phyloP scores from a whole-genome alignment of 2,888 invertebrate species.

The Anoplius nigerrimus region DNA sequence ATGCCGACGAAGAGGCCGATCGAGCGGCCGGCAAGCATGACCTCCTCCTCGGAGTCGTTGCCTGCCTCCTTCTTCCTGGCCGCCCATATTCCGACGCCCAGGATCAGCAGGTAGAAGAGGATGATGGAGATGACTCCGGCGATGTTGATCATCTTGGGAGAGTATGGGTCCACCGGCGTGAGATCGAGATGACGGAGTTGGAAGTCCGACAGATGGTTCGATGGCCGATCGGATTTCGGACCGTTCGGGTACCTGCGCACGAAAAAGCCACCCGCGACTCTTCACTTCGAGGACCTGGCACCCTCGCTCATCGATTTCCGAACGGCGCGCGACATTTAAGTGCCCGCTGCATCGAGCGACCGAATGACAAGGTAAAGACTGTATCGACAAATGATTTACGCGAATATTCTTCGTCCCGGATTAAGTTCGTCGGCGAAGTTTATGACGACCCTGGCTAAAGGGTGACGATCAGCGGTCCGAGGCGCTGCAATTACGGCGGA shows the following conservation, averaged over 20 bases:
- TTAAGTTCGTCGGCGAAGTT: too few species aligned
- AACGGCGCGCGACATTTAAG: too few species aligned
- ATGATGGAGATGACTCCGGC: slow-evolving; percentile 95
- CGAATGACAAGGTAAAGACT: too few species aligned
- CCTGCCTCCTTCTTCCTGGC: slow-evolving; percentile 93
- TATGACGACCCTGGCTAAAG: too few species aligned
- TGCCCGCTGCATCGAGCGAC: too few species aligned
- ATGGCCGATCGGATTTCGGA: slow-evolving; percentile 67
- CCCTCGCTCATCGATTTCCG: too few species aligned
- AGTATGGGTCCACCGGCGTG: slow-evolving; percentile 69
- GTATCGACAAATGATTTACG: too few species aligned
- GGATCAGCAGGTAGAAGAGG: slow-evolving; percentile 96
- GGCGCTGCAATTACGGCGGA: background rate
- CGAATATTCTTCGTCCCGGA: too few species aligned
- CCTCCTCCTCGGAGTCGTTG: slow-evolving; percentile 96
- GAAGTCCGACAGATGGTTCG: slow-evolving; percentile 66
- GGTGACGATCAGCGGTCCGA: background rate
- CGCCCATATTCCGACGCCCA: slow-evolving; percentile 98
- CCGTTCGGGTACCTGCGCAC: slow-evolving; percentile 67
- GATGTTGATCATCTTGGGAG: slow-evolving; percentile 88
- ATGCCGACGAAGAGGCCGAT: slow-evolving; percentile 98
- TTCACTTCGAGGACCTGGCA: background rate
- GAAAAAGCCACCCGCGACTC: slow-evolving; percentile 19
- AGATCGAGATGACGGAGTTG: slow-evolving; percentile 70
- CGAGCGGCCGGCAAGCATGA: slow-evolving; percentile 98